Percentiles rank a stretch among this genome's conserved stretches.
These are phyloP conservation scores for Microtus pennsylvanicus DNA, from an alignment of 2,113 vertebrate species.

Conservation along the genomic window DNA sequence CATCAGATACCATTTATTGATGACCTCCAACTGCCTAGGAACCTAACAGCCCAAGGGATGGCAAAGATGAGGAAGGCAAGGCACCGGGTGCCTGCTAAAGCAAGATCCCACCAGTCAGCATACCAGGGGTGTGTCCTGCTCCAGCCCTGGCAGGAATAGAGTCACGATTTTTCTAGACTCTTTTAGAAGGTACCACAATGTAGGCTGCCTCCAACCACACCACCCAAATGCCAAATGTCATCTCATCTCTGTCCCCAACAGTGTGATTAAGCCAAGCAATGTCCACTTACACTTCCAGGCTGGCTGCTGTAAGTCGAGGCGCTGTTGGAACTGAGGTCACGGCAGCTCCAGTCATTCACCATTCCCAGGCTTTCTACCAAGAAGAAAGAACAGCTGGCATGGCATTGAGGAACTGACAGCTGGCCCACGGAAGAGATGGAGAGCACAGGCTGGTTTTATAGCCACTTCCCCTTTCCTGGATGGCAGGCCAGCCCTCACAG, in stretches of 20 bases:
- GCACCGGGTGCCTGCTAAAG: neutral
- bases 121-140: neutral
- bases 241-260: rapidly evolving
- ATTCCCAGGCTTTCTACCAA: slow-evolving; percentile 88
- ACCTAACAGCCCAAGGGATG: neutral
- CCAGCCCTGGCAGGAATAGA: neutral
- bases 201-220: too few species aligned
- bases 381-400: slow-evolving; percentile 87
- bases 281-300: slow-evolving; percentile 89
- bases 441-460: neutral
- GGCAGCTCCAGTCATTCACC: slow-evolving; percentile 89
- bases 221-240: neutral
- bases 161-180: neutral
- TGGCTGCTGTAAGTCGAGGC: slow-evolving; percentile 88
- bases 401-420: slow-evolving; percentile 87
- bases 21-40: neutral
- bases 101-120: too few species aligned
- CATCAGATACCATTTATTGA: neutral
- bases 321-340: slow-evolving; percentile 83
- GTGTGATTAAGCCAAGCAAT: rapidly evolving
- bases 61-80: neutral
- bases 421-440: slow-evolving; percentile 84
- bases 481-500: neutral
- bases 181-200: neutral
- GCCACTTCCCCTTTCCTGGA: neutral